Conservation (phyloP, 2,797 vertebrate species). For the Chiloscyllium punctatum region DNA sequence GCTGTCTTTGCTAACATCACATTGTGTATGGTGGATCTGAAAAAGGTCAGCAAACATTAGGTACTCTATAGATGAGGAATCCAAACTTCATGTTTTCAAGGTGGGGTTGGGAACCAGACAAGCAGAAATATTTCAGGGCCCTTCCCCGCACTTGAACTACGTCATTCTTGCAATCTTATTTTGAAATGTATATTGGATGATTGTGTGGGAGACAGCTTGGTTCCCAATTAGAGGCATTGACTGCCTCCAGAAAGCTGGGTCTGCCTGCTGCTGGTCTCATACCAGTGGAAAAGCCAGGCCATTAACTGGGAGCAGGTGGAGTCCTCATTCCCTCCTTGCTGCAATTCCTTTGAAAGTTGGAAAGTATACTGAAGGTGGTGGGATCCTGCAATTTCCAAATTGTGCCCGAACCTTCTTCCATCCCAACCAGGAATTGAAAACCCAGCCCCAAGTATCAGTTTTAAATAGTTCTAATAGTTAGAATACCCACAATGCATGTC, state of each 20-base stretch:
- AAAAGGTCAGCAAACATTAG: not conserved
- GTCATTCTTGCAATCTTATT: too few species aligned
- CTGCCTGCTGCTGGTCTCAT: not conserved
- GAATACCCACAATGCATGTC: not conserved
- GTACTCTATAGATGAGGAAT: not conserved
- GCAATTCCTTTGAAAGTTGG: not conserved
- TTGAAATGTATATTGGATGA: not conserved
- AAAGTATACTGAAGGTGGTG: not conserved
- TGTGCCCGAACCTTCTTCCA: not conserved
- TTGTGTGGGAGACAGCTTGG: not conserved
- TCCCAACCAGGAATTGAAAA: not conserved
- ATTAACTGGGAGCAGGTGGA: not conserved
- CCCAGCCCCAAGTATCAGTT: not conserved
- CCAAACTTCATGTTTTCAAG: not conserved
- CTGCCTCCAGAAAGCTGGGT: not conserved
- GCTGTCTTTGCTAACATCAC: slow-evolving; percentile 39
- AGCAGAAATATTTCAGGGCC: too few species aligned
- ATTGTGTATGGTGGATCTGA: slow-evolving; percentile 44
- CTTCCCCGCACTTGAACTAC: too few species aligned
- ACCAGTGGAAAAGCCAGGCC: not conserved
- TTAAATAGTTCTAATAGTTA: not conserved
- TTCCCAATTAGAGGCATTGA: not conserved
- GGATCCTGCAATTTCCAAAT: not conserved
- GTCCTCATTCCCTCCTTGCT: too few species aligned
- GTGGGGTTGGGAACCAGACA: not conserved